Percentiles rank a stretch among this genome's conserved stretches.
Evolutionary conservation across 1,140 invertebrate genomes (phyloP).

Genomic region (Euglossa dilemma): DNA sequence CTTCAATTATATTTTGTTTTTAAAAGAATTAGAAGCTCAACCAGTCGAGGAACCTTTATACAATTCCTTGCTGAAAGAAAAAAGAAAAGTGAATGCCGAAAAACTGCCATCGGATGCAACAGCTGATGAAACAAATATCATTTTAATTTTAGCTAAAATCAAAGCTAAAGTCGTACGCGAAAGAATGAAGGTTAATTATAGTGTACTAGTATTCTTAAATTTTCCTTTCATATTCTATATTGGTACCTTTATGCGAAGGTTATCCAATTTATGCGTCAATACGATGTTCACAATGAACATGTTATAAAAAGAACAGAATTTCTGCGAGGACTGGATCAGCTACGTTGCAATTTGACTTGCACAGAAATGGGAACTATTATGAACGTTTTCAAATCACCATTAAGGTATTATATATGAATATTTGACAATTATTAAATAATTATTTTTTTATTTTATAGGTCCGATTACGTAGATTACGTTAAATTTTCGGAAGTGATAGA

Average conservation of each 20-base stretch:
- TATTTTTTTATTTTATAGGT: constrained; percentile 76
- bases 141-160: constrained; percentile 87
- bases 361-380: constrained; percentile 85
- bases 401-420: too few relatives aligned
- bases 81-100: constrained; percentile 73
- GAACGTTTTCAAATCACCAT: constrained; percentile 83
- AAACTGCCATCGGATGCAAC: constrained; percentile 63
- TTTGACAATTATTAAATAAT: too few relatives aligned
- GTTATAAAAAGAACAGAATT: constrained; percentile 85
- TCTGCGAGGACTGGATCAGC: constrained; percentile 84
- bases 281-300: constrained; percentile 84
- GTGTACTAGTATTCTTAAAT: background rate
- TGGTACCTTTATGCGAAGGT: constrained; percentile 56
- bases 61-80: constrained; percentile 67
- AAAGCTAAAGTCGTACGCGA: constrained; percentile 88
- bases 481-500: constrained; percentile 86
- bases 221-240: background rate
- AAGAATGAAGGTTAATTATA: constrained; percentile 82
- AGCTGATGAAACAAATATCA: constrained; percentile 84
- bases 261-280: constrained; percentile 85
- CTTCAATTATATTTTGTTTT: constrained; percentile 87
- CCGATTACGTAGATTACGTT: constrained; percentile 85
- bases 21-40: constrained; percentile 84
- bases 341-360: constrained; percentile 84
- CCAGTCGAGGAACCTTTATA: constrained; percentile 75